Evolutionary conservation across 2,113 vertebrate species (phyloP).

Genomic region (Mugil cephalus): DNA sequence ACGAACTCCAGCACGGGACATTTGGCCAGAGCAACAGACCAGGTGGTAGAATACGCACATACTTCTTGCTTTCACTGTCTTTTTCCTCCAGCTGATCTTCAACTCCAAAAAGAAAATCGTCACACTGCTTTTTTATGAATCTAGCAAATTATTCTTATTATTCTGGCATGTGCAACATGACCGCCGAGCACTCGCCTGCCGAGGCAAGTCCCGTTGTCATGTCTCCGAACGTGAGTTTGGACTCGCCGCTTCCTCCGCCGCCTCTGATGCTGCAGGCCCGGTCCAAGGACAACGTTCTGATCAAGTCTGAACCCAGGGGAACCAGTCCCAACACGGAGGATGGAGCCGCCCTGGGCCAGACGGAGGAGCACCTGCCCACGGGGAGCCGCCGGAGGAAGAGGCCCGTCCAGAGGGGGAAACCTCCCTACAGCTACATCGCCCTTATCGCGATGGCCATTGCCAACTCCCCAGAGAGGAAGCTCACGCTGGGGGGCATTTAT

Average conservation of each 20-base stretch:
- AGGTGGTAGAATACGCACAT: conserved; percentile 2
- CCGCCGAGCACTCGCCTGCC: conserved; percentile 82
- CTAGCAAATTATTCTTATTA: conserved; percentile 86
- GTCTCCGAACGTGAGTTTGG: conserved; percentile 82
- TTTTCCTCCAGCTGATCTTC: conserved; percentile 11
- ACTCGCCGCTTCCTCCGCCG: conserved; percentile 79
- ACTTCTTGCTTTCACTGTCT: neutral
- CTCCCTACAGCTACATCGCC: conserved; percentile 97
- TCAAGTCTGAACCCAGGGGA: conserved; percentile 86
- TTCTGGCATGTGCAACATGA: conserved; percentile 87
- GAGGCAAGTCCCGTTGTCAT: conserved; percentile 84
- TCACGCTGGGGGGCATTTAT: conserved; percentile 96
- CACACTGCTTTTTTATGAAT: conserved; percentile 85
- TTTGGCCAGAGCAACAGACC: conserved; percentile 17
- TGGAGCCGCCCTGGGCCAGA: conserved; percentile 72
- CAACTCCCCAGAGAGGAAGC: conserved; percentile 94
- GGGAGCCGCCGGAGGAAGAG: conserved; percentile 92
- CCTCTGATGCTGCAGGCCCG: conserved; percentile 76
- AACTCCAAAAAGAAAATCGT: neutral
- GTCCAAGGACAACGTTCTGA: conserved; percentile 76
- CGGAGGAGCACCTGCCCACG: conserved; percentile 83
- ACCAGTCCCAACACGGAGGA: conserved; percentile 75
- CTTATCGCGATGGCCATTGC: conserved; percentile 98
- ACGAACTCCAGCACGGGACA: conserved; percentile 39
- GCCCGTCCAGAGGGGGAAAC: conserved; percentile 94